Evolutionary conservation across 1,140 invertebrate genomes (phyloP), one percentile per base, ranked within the genome.

Genomic region (Eubasilissa regina): DNA sequence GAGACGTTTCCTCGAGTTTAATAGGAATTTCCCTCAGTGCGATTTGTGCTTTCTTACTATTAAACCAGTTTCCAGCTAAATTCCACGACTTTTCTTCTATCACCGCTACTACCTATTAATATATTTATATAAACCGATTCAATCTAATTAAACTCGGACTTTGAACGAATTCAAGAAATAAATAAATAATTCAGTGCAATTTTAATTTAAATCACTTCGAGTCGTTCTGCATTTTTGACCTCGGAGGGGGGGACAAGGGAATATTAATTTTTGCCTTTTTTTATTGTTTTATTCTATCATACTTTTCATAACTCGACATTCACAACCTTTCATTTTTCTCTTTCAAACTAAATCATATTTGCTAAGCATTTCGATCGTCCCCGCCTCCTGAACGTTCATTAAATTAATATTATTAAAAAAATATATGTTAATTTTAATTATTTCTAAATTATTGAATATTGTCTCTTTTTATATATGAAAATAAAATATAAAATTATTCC

Each of bases 211-310:
- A 86, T 87, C 86, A 86, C 86, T 84, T 85, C 85, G 86, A 87
- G 87, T 86, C 87, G 86, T 85, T 84, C 80, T 83, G 85, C 85
- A 85, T 3, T 35, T 84, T 77, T 83, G 86, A 86, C 87, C 72
- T 75, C 85, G 81, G 88, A 87, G 87, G 86, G 77, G 86, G 88
- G 85, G 88, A 89, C 87, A 89, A 89, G 88, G 86, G 85, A 86
- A 87, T 85, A 85, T 83, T 77, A 15, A 66, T 73, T 51, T 25
- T 58, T 35, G 17, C 12, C 58, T 43, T 45, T n/a, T n/a, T n/a
- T n/a, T 66, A 3, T 21, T 66, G 4, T 43, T 13, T 12, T 43
- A 25, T 43, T 58, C 43, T 70, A 3, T 44, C 35, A 58, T 11
- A 44, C 43, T 10, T 35, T 73, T 73, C 48, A 44, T 17, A 47